Conservation (phyloP, 2,888 invertebrate species). For the Philereme vetulata region DNA sequence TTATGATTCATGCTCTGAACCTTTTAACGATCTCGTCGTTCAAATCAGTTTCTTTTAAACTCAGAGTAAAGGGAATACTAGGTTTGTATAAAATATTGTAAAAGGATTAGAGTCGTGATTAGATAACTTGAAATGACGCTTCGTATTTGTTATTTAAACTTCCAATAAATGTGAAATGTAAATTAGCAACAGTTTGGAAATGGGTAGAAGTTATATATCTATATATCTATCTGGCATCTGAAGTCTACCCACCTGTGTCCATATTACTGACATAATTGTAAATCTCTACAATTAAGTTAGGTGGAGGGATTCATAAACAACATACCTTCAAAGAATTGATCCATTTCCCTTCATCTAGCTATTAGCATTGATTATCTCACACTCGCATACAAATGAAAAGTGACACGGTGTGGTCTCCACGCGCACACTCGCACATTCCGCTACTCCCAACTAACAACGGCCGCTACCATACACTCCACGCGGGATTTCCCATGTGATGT, state of each 20-base stretch:
- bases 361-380: conserved; percentile 34
- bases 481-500: conserved; percentile 40
- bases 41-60: no score
- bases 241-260: conserved; percentile 15
- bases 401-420: conserved; percentile 80
- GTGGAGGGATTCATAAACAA: conserved; percentile 46
- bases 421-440: conserved; percentile 79
- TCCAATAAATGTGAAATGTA: no score
- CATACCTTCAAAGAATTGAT: conserved; percentile 12
- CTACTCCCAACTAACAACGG: conserved; percentile 78
- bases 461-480: conserved; percentile 61
- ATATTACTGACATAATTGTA: conserved; percentile 31
- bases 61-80: no score
- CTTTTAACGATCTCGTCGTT: no score
- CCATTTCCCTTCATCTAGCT: conserved; percentile 49
- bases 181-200: no score
- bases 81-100: no score
- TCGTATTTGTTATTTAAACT: no score
- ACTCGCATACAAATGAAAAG: conserved; percentile 48
- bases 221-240: neutral
- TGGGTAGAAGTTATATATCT: neutral
- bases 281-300: conserved; percentile 35
- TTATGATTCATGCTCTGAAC: no score
- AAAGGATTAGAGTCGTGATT: no score
- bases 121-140: no score